Conservation (phyloP, 2,888 invertebrate genomes). For the Arge pagana region DNA sequence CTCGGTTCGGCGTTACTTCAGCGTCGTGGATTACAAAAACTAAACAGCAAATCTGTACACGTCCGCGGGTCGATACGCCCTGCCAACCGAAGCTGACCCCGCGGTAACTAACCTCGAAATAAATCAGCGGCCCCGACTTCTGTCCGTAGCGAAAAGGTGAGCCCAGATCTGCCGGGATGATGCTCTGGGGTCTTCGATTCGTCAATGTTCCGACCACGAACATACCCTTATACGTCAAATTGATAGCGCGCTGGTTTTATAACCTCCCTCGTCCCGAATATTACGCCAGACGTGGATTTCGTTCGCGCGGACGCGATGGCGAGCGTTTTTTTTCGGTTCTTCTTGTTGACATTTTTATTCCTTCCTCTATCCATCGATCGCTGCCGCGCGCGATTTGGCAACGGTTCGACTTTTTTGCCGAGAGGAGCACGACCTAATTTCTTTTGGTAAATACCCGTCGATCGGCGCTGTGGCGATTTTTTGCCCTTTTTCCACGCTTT, state of each 20-base stretch:
- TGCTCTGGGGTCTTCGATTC: constrained; percentile 31
- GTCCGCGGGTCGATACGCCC: constrained; percentile 27
- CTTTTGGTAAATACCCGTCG: not conserved
- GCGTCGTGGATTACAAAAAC: constrained; percentile 18
- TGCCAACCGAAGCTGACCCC: constrained; percentile 28
- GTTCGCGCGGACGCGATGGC: not conserved
- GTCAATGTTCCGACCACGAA: constrained; percentile 40
- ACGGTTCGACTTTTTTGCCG: too few species aligned
- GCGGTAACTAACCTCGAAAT: constrained; percentile 28
- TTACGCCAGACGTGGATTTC: not conserved
- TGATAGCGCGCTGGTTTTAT: constrained; percentile 35
- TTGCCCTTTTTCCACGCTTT: not conserved
- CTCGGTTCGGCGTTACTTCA: constrained; percentile 15
- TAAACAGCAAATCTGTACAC: constrained; percentile 29
- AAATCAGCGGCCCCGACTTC: constrained; percentile 26
- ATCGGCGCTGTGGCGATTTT: not conserved
- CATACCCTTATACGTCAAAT: constrained; percentile 44
- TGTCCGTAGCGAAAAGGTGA: constrained; percentile 9
- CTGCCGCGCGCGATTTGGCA: too few species aligned
- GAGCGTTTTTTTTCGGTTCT: too few species aligned
- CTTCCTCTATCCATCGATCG: too few species aligned
- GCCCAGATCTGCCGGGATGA: constrained; percentile 1
- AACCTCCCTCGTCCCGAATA: not conserved
- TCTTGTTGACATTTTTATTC: too few species aligned
- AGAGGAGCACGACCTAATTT: too few species aligned